Evolutionary conservation across 2,113 vertebrate genomes (phyloP).

Genomic region (Proterorhinus semilunaris): DNA sequence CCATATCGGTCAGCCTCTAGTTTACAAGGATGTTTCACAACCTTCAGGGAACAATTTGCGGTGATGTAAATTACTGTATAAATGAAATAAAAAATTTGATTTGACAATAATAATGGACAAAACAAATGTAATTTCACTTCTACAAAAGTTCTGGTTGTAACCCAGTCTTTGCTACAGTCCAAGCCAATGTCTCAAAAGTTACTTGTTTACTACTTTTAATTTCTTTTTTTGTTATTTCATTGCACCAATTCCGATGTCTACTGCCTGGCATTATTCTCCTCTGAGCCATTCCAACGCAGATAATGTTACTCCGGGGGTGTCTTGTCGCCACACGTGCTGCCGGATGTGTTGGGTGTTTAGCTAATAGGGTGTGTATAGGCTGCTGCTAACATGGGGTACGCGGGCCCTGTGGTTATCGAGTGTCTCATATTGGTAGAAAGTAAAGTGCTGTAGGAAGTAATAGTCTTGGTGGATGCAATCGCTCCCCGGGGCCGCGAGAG

Average conservation of each 20-base stretch:
- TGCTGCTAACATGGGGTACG: constrained; percentile 59
- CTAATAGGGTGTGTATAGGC: constrained; percentile 67
- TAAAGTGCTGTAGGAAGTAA: constrained; percentile 77
- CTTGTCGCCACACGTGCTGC: constrained; percentile 47
- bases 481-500: constrained; percentile 66
- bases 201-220: constrained; percentile 39
- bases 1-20: too few relatives aligned
- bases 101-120: too few relatives aligned
- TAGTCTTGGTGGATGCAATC: constrained; percentile 70
- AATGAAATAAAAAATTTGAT: too few relatives aligned
- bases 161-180: too few relatives aligned
- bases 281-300: constrained; percentile 44
- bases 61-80: too few relatives aligned
- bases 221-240: constrained; percentile 38
- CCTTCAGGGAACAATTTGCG: too few relatives aligned
- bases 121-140: too few relatives aligned
- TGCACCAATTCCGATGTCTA: constrained; percentile 40
- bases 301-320: constrained; percentile 66
- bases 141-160: too few relatives aligned
- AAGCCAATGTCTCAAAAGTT: neutral
- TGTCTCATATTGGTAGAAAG: constrained; percentile 73
- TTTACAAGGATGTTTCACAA: too few relatives aligned
- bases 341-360: constrained; percentile 59
- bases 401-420: constrained; percentile 70
- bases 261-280: constrained; percentile 34